Evolutionary conservation across 2,888 invertebrate species (phyloP), one percentile per base, ranked within the genome.

Genomic region (Ctena decussata): DNA sequence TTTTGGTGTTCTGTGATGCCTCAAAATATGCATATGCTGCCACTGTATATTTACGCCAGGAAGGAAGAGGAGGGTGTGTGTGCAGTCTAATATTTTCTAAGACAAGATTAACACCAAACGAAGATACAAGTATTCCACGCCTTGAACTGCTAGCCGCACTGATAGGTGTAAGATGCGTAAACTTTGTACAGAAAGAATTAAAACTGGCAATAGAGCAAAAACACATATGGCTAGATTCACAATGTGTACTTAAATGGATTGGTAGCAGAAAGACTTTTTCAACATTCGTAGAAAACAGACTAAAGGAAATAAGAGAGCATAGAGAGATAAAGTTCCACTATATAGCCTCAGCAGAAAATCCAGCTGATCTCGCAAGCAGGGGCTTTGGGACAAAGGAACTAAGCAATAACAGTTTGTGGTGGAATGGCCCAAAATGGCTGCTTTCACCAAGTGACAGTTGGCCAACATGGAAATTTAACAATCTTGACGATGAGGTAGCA

Each of bases 71-170:
- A 21, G 24, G 32, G 21, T 5, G 30, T 30, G 39, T 53, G 0
- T n/a, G 32, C 18, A 60, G 60, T 60, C 65, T 82, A 2, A 57
- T 77, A 18, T 70, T 82, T 65, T n/a, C 77, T 12, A 82, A 82
- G 39, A 57, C 76, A 21, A 49, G 82, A 35, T 46, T 82, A 18
- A 60, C 82, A 0, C 82, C 82, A 24, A 30, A 24, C 18, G 69
- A 70, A 76, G 24, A 46, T 15, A 49, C 72, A 30, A 77, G 65
- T 18, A 77, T 82, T 24, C 77, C 77, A 12, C 65, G 73, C 21
- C 53, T 82, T 27, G 82, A 77, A n/a, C n/a, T n/a, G n/a, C n/a
- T n/a, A n/a, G n/a, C n/a, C n/a, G n/a, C n/a, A n/a, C n/a, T n/a
- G n/a, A 44, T 76, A 32, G 76, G 81, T 65, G 75, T 74, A 15